Evolutionary conservation across 2,797 vertebrate species (phyloP).

Genomic region (Enteromius argenteus): DNA sequence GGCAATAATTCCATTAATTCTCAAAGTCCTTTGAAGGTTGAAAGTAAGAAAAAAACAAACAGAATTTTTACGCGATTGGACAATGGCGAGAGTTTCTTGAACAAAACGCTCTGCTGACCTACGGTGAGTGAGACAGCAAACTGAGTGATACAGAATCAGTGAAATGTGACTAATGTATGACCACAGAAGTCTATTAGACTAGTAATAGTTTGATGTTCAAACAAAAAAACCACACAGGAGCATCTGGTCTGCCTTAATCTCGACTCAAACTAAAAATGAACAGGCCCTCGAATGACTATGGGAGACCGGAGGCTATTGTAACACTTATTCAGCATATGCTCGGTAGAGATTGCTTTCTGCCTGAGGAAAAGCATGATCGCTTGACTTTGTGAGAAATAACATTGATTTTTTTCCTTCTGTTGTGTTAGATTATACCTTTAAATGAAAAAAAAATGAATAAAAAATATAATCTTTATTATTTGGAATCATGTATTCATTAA

Average conservation of each 20-base stretch:
- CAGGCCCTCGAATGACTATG: neutral
- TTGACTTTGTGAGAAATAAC: slow-evolving; percentile 9
- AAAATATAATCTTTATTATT: neutral
- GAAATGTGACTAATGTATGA: slow-evolving; percentile 9
- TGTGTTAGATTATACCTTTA: neutral
- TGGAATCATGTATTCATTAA: neutral
- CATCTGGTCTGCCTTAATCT: slow-evolving; percentile 11
- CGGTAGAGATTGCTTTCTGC: neutral
- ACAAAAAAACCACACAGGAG: neutral
- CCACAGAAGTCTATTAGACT: neutral
- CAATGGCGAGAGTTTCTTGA: slow-evolving; percentile 34
- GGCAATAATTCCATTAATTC: slow-evolving; percentile 48
- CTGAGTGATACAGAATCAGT: slow-evolving; percentile 9
- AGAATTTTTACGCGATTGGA: neutral
- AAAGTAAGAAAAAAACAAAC: slow-evolving; percentile 12
- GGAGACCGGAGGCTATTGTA: slow-evolving; percentile 21
- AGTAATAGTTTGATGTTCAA: slow-evolving; percentile 4
- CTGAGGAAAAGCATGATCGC: neutral
- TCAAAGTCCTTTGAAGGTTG: slow-evolving; percentile 37
- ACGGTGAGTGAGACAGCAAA: neutral
- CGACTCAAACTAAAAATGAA: neutral
- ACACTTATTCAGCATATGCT: slow-evolving; percentile 20
- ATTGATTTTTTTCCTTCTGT: neutral
- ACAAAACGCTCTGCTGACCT: neutral
- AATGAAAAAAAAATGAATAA: neutral